Evolutionary conservation across 2,888 invertebrate genomes (phyloP).

Genomic region (Automeris io): DNA sequence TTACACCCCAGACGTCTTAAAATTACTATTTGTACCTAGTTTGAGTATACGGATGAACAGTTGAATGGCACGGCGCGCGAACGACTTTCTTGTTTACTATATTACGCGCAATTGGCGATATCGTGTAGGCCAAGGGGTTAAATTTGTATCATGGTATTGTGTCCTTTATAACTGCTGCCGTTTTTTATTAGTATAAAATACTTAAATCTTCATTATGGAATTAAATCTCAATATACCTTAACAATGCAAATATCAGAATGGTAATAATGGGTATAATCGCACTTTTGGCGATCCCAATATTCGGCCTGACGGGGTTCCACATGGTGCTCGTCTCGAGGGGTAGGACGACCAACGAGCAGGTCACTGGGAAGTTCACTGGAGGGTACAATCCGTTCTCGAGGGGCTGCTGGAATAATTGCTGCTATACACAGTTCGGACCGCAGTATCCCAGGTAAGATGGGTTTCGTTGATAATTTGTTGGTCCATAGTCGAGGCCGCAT

Average conservation of each 20-base stretch:
- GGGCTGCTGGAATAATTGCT: conserved; percentile 97
- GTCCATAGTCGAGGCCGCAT: too few species aligned
- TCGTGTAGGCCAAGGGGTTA: too few species aligned
- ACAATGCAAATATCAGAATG: conserved; percentile 79
- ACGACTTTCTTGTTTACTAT: too few species aligned
- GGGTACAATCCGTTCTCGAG: conserved; percentile 98
- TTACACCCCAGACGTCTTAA: too few species aligned
- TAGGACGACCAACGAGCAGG: conserved; percentile 99
- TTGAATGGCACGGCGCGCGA: too few species aligned
- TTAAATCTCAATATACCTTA: conserved; percentile 35
- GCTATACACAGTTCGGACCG: conserved; percentile 96
- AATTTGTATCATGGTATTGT: too few species aligned
- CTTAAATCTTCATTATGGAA: too few species aligned
- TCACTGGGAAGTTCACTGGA: conserved; percentile 99
- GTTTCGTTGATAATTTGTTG: neutral
- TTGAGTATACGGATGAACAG: too few species aligned
- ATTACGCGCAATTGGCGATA: too few species aligned
- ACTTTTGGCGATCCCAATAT: conserved; percentile 95
- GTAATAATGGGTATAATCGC: conserved; percentile 94
- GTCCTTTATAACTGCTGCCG: too few species aligned
- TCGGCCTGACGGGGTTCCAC: conserved; percentile 98
- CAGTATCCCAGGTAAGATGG: conserved; percentile 94
- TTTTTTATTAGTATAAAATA: too few species aligned
- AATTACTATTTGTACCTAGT: too few species aligned
- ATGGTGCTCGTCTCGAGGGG: conserved; percentile 97